Conservation (phyloP, 2,113 vertebrate species). For the Orthochromis indermauri region DNA sequence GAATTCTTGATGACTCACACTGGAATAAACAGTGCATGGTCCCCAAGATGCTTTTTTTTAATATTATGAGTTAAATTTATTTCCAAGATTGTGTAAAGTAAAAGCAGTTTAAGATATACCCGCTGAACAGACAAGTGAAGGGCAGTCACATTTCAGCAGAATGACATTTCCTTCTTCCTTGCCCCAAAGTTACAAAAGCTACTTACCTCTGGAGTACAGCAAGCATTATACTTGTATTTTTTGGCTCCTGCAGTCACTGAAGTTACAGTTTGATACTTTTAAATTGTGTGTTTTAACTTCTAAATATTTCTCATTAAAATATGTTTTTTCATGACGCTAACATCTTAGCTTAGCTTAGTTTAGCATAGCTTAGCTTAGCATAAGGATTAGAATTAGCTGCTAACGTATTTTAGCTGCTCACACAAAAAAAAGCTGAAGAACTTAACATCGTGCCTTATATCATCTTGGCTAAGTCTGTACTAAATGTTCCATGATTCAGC, state of each 20-base stretch:
- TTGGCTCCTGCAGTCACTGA: not conserved
- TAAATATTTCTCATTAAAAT: not conserved
- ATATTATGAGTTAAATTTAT: not conserved
- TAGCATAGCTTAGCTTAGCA: not conserved
- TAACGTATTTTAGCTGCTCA: not conserved
- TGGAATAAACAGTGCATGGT: not conserved
- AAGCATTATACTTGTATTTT: not conserved
- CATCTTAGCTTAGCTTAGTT: not conserved
- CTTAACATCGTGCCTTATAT: not conserved
- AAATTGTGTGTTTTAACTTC: not conserved
- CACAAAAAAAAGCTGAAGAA: not conserved
- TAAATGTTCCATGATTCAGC: not conserved
- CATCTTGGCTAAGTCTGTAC: not conserved
- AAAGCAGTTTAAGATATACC: not conserved
- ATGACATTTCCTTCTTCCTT: not conserved
- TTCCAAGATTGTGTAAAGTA: not conserved
- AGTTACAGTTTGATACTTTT: not conserved
- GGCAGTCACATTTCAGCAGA: not conserved
- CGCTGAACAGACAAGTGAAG: not conserved
- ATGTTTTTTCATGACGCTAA: not conserved
- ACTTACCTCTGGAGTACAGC: not conserved
- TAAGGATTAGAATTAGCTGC: not conserved
- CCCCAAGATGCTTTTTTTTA: not conserved
- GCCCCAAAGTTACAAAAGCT: not conserved
- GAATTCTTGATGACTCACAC: not conserved